Conservation (phyloP, 2,888 invertebrate genomes). For the Hydropsyche betteni region DNA sequence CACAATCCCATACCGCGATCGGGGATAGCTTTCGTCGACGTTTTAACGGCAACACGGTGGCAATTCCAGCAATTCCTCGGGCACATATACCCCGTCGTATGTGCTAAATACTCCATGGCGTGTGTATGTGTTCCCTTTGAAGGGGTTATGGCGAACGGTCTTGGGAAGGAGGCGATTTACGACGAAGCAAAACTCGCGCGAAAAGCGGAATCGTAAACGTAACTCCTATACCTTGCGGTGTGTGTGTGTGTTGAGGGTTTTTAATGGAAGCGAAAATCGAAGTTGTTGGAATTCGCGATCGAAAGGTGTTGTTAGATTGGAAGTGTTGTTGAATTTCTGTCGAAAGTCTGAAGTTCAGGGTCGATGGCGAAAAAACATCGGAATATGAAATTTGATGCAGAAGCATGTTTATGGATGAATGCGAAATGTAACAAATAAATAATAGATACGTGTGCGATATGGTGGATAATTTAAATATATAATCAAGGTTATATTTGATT, state of each 20-base stretch:
- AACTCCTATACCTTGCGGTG: not conserved
- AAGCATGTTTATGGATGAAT: too few species aligned
- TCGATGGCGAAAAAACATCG: too few species aligned
- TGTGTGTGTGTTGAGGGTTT: not conserved
- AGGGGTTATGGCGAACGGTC: not conserved
- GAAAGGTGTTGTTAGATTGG: too few species aligned
- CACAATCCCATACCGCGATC: too few species aligned
- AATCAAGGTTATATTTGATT: too few species aligned
- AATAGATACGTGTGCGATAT: too few species aligned
- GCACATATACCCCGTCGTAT: not conserved
- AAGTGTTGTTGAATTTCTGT: too few species aligned
- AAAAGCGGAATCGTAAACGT: slow-evolving; percentile 19
- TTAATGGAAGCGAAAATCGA: slow-evolving; percentile 17
- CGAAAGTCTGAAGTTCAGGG: too few species aligned
- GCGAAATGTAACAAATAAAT: too few species aligned
- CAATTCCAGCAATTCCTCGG: slow-evolving; percentile 18
- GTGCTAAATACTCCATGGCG: not conserved
- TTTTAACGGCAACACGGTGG: slow-evolving; percentile 19
- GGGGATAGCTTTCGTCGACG: slow-evolving; percentile 20
- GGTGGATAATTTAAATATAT: too few species aligned
- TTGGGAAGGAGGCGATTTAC: slow-evolving; percentile 20
- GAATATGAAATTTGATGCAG: too few species aligned
- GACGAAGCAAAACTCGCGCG: slow-evolving; percentile 6
- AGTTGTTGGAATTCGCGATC: not conserved
- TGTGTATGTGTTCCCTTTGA: not conserved